Evolutionary conservation across 1,140 invertebrate genomes (phyloP).

Genomic region (Macrobrachium nipponense): DNA sequence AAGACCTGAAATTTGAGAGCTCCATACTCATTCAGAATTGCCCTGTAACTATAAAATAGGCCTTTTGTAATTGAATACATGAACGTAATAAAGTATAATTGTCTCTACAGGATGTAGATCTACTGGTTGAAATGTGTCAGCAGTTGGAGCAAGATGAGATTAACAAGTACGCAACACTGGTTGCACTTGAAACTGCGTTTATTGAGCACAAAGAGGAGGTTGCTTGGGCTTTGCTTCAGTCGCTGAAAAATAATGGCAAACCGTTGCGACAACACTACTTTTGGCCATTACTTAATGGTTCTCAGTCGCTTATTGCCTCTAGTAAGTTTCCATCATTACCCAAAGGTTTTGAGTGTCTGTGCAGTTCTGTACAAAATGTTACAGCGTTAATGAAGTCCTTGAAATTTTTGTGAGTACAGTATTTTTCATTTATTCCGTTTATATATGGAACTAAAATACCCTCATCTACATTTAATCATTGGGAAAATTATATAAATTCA

Average conservation of each 20-base stretch:
- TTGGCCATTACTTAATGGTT: conserved; percentile 31
- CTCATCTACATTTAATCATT: too few relatives aligned
- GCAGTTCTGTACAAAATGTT: too few relatives aligned
- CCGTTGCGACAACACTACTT: conserved; percentile 40
- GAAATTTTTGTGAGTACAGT: too few relatives aligned
- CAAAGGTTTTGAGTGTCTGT: background rate
- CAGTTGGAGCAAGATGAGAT: conserved; percentile 1
- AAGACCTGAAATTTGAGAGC: too few relatives aligned
- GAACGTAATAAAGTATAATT: too few relatives aligned
- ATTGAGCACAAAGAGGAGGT: conserved; percentile 15
- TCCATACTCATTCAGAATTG: too few relatives aligned
- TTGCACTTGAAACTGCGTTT: conserved; percentile 27
- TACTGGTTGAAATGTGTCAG: conserved; percentile 35
- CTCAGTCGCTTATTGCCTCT: background rate
- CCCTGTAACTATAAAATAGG: too few relatives aligned
- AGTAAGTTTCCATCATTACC: conserved; percentile 2
- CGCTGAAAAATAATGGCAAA: background rate
- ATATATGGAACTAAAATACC: too few relatives aligned
- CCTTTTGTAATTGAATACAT: too few relatives aligned
- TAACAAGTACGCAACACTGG: conserved; percentile 29
- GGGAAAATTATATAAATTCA: too few relatives aligned
- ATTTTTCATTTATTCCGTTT: too few relatives aligned
- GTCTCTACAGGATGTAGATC: background rate
- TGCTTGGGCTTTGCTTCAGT: conserved; percentile 22
- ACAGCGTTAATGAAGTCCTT: too few relatives aligned